Base-by-base conservation (phyloP, 2,888 invertebrate species). In the Lepidochitona cinerea region DNA sequence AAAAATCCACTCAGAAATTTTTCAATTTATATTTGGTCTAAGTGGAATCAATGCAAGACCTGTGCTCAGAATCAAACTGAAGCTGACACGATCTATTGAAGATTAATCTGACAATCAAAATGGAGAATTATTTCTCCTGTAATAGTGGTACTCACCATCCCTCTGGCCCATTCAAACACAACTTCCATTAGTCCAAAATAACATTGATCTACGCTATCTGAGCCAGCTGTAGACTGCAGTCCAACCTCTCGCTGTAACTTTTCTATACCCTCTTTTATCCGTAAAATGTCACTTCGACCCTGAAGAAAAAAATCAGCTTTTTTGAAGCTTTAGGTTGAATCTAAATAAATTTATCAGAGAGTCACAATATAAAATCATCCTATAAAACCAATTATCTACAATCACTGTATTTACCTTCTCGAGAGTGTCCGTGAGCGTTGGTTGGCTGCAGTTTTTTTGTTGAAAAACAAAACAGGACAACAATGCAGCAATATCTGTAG, bases 81-180 rank as follows among this genome's bases (percentile, higher is more conserved):
- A n/a, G n/a, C n/a, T n/a, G n/a, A n/a, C n/a, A n/a, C n/a, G n/a
- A n/a, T n/a, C n/a, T n/a, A n/a, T n/a, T n/a, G n/a, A n/a, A n/a
- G n/a, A n/a, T n/a, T n/a, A n/a, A n/a, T n/a, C n/a, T n/a, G n/a
- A n/a, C n/a, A n/a, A n/a, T n/a, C n/a, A n/a, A n/a, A n/a, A n/a
- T n/a, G n/a, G n/a, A n/a, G n/a, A n/a, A n/a, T n/a, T n/a, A n/a
- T n/a, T n/a, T n/a, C n/a, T n/a, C n/a, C n/a, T n/a, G n/a, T n/a
- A n/a, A n/a, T n/a, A n/a, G n/a, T n/a, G n/a, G n/a, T 41, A 86
- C 89, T 88, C 90, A 95, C 95, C 93, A 94, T 95, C 84, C 96
- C 96, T 67, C 94, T 92, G 0, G 98, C 98, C 99, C 99, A 99
- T 88, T 98, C 96, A 89, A 97, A 96, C 0, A 98, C 98, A 0